Base-by-base conservation (phyloP, 2,888 invertebrate species). In the Thereva unica region DNA sequence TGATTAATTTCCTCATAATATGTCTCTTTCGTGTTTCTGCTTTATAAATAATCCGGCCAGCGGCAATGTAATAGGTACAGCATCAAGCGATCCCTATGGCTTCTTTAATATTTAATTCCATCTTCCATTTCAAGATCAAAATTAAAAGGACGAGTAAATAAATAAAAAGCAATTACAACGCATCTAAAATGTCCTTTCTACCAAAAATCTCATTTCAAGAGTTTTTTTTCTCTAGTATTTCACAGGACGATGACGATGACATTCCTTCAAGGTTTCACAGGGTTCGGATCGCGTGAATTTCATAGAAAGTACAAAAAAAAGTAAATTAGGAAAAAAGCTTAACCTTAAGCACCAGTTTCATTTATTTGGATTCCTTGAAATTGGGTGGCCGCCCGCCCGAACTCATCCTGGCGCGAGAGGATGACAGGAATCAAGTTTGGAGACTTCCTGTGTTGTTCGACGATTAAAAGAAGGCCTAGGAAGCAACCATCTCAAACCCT, bases 71-170 rank as follows among this genome's bases (percentile, higher is more conserved):
- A 23, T 23, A 23, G 23, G 23, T 23, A 23, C 23, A 23, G 23
- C 23, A 23, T 23, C 23, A 23, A 23, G 23, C 23, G 23, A 23
- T 49, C 50, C 50, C 9, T 23, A 41, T 10, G 34, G 65, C 40
- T 23, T 35, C 44, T 53, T 55, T 59, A 64, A 64, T 64, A 53
- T 65, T 68, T 68, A 68, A 68, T 68, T 68, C 65, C 40, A 23
- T 61, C 61, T 61, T 41, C 61, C 35, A 66, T 61, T 38, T 45
- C 59, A 47, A 64, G 65, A 68, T 59, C 53, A 50, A 68, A 68
- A 66, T 68, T 68, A 66, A 68, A 57, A 68, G 64, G 66, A 59
- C 68, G 67, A 64, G 68, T 68, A 68, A 68, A 68, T 68, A 68
- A 68, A 68, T 67, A 67, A 68, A 68, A 68, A 67, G 64, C 66